These are phyloP conservation scores for Oryzias javanicus DNA, from an alignment of 2,113 vertebrate species.

Conservation along the genomic window DNA sequence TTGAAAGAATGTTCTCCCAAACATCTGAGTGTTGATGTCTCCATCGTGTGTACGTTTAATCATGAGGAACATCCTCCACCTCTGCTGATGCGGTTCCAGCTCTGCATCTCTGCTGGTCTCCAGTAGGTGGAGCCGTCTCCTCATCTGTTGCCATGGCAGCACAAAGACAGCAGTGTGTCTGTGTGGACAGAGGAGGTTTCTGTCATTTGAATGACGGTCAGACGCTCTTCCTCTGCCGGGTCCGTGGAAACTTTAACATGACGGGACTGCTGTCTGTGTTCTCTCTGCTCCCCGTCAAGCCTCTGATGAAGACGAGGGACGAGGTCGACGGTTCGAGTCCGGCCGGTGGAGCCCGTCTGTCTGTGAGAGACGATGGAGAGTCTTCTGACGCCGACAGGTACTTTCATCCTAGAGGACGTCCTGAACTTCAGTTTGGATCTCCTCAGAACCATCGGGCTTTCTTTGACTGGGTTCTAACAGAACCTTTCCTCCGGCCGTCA, in stretches of 20 bases:
- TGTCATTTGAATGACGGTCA: slow-evolving; percentile 48
- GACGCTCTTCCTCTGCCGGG: slow-evolving; percentile 1
- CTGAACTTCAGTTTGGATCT: background rate
- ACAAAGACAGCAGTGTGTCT: slow-evolving; percentile 68
- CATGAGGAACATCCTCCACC: too few species aligned
- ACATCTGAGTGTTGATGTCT: too few species aligned
- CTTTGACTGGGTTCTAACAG: background rate
- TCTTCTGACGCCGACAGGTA: slow-evolving; percentile 83
- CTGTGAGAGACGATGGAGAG: slow-evolving; percentile 47
- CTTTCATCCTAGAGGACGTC: too few species aligned
- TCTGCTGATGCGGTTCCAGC: too few species aligned
- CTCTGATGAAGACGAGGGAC: slow-evolving; percentile 75
- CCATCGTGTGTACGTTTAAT: too few species aligned
- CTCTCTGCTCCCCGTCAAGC: slow-evolving; percentile 82
- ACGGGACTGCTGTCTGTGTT: slow-evolving; percentile 88
- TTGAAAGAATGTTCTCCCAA: too few species aligned
- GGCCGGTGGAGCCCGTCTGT: slow-evolving; percentile 1
- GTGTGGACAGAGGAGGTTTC: slow-evolving; percentile 20
- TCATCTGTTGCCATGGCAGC: slow-evolving; percentile 81
- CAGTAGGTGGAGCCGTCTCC: slow-evolving; percentile 59
- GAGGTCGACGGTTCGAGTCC: slow-evolving; percentile 42
- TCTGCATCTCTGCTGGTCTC: background rate
- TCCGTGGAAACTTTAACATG: slow-evolving; percentile 69
- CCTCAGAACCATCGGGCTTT: background rate
- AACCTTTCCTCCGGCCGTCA: slow-evolving; percentile 32